Conservation (phyloP, 1,140 invertebrate genomes). For the Atopsyche davidsoni region DNA sequence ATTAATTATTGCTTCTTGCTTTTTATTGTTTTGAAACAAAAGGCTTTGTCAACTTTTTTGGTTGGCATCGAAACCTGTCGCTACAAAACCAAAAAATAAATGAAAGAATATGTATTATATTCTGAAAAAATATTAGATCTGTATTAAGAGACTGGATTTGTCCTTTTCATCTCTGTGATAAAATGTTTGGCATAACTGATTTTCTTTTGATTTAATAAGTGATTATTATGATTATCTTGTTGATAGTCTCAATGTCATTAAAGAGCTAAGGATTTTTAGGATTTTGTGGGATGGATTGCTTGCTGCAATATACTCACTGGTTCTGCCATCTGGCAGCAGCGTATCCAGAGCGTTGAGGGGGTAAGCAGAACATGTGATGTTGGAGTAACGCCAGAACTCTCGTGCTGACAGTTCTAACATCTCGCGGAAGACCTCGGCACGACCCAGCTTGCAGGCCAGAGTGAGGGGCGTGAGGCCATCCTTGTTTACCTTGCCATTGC, state of each 20-base stretch:
- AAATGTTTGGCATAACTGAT: too few species aligned
- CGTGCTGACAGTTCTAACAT: slow-evolving; percentile 94
- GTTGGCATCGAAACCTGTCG: too few species aligned
- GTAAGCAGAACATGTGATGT: slow-evolving; percentile 98
- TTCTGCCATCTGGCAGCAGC: slow-evolving; percentile 85
- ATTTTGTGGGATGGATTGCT: too few species aligned
- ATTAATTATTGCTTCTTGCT: slow-evolving; percentile 92
- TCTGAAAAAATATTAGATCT: too few species aligned
- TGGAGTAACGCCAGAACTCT: slow-evolving; percentile 98
- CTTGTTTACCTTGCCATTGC: slow-evolving; percentile 80
- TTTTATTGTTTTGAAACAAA: too few species aligned
- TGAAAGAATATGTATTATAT: too few species aligned
- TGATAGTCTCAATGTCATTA: neutral
- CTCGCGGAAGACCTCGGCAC: slow-evolving; percentile 93
- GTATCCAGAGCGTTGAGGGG: slow-evolving; percentile 95
- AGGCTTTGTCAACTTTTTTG: too few species aligned
- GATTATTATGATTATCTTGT: too few species aligned
- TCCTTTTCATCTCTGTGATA: too few species aligned
- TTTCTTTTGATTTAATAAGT: neutral
- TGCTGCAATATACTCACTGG: slow-evolving; percentile 74
- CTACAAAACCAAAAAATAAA: too few species aligned
- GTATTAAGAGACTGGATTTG: too few species aligned
- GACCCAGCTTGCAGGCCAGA: slow-evolving; percentile 90
- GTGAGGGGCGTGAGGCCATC: slow-evolving; percentile 93
- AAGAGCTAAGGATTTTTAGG: neutral